A percentile compares a stretch with the other conserved stretches of the same genome.
Evolutionary conservation across 2,797 vertebrate genomes (phyloP).

Genomic region (Brachyrhaphis roseni): DNA sequence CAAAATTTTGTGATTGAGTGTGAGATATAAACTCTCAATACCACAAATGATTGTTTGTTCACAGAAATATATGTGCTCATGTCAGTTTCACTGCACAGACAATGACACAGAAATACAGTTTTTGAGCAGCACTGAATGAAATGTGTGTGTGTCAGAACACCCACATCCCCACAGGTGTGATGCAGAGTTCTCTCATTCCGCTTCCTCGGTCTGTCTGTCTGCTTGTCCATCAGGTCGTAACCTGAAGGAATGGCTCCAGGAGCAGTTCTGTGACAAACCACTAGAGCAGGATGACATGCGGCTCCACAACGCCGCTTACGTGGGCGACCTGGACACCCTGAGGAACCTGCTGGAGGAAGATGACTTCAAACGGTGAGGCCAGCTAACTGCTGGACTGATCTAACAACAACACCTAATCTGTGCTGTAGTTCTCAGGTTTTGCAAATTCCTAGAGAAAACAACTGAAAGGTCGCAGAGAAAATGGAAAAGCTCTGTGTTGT

Average conservation of each 20-base stretch:
- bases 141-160: too few relatives aligned
- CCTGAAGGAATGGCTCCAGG: slow-evolving; percentile 94
- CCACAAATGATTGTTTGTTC: too few relatives aligned
- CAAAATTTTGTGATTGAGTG: too few relatives aligned
- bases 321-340: slow-evolving; percentile 91
- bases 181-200: neutral
- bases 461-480: neutral
- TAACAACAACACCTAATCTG: neutral
- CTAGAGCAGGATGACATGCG: slow-evolving; percentile 90
- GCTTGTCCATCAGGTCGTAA: slow-evolving; percentile 83
- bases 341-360: slow-evolving; percentile 88
- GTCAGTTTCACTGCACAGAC: too few relatives aligned
- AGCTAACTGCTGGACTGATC: neutral
- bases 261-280: slow-evolving; percentile 92
- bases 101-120: too few relatives aligned
- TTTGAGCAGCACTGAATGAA: too few relatives aligned
- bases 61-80: too few relatives aligned
- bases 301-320: slow-evolving; percentile 91
- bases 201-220: neutral
- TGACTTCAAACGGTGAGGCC: slow-evolving; percentile 84
- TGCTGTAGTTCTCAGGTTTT: neutral
- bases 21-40: too few relatives aligned
- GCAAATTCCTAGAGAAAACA: neutral
- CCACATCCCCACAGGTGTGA: too few relatives aligned
- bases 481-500: neutral